Base-by-base conservation (phyloP, 2,797 vertebrate genomes). In the Staurois parvus region DNA sequence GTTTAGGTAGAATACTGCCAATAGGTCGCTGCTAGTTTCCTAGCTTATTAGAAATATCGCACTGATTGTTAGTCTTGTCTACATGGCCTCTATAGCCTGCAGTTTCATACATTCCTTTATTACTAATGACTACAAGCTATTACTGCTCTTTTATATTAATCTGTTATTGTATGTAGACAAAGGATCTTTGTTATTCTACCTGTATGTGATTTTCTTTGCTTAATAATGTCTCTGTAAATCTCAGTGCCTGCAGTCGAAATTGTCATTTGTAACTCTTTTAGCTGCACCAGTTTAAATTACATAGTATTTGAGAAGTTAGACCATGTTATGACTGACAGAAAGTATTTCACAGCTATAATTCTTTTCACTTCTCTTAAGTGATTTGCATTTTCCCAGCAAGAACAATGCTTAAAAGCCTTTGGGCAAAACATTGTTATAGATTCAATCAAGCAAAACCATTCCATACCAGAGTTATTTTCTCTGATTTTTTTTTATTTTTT, bases 371-470 rank as follows among this genome's bases (percentile, higher is more conserved):
- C 70, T 87, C 69, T 87, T 59, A n/a, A 75, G 72, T 76, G 59
- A 83, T 87, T 87, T 87, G 80, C 85, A 87, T 87, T 83, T 87
- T 84, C 67, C 59, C 64, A 79, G 66, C 75, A 87, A 83, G 81
- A 83, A 83, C 81, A 87, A 79, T 83, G 76, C 81, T 84, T 87
- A 83, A 87, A 79, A 87, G 74, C 79, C 75, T 83, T 74, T 72
- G 69, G 81, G 85, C 69, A 77, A 86, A 87, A 72, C 76, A 72
- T 72, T 78, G 80, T 86, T 73, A 83, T 83, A 83, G 76, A 87
- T 87, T 87, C 76, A 79, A 83, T 87, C 81, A 87, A 83, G 81
- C 37, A 83, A 83, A 87, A 69, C 59, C 62, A 59, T 87, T 87
- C 69, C 59, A 87, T 78, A 79, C 70, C 66, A 29, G 72, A 87